Evolutionary conservation across 2,888 invertebrate species (phyloP).

Genomic region (Thecocarcelia acutangulata): DNA sequence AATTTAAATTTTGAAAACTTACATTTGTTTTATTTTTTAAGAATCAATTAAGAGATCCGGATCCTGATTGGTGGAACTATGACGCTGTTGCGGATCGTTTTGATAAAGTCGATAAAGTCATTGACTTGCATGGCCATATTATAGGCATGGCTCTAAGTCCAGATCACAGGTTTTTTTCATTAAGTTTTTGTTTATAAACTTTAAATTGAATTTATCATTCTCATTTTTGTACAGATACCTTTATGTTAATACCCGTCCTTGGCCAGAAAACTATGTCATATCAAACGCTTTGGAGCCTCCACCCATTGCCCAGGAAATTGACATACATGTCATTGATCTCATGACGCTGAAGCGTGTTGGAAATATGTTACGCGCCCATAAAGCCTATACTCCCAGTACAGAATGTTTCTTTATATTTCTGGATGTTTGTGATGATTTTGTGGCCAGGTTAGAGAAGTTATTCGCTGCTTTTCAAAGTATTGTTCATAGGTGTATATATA

Average conservation of each 20-base stretch:
- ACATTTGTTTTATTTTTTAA: conserved; percentile 44
- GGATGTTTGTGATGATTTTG: conserved; percentile 90
- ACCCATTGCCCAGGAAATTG: conserved; percentile 92
- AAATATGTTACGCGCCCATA: conserved; percentile 89
- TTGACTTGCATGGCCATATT: conserved; percentile 92
- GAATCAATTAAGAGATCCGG: conserved; percentile 81
- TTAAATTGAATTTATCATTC: too few relatives aligned
- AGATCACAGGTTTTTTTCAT: conserved; percentile 85
- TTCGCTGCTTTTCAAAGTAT: background rate
- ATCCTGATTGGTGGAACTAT: conserved; percentile 87
- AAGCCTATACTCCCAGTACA: conserved; percentile 91
- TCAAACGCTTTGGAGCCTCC: conserved; percentile 90
- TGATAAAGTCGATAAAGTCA: conserved; percentile 89
- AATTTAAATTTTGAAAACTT: too few relatives aligned
- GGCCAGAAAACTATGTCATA: conserved; percentile 89
- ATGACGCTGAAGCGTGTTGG: conserved; percentile 89
- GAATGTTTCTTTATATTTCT: conserved; percentile 94
- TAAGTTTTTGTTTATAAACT: background rate
- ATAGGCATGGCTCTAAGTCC: conserved; percentile 93
- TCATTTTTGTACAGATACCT: conserved; percentile 83
- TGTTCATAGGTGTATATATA: background rate
- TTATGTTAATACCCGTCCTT: conserved; percentile 91
- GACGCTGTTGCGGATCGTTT: conserved; percentile 86
- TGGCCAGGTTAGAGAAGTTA: conserved; percentile 86
- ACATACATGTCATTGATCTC: conserved; percentile 92